phyloP scores from a whole-genome alignment of 2,888 invertebrate genomes.

The Tetramorium bicarinatum region DNA sequence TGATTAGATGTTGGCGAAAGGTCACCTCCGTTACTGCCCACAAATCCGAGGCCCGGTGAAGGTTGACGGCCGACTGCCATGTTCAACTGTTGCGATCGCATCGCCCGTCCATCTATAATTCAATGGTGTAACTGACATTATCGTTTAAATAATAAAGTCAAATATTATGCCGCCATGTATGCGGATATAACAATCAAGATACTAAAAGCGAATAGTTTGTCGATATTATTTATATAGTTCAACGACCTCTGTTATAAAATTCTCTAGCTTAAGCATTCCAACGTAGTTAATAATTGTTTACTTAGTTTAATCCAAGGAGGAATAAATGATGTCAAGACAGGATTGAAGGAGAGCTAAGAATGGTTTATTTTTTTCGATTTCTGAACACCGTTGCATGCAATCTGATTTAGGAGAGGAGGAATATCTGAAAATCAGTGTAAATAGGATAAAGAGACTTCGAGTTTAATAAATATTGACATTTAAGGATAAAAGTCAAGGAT shows the following conservation, averaged over 20 bases:
- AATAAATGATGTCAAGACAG: conserved; percentile 65
- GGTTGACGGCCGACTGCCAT: conserved; percentile 82
- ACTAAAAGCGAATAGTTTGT: neutral
- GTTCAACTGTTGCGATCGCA: conserved; percentile 84
- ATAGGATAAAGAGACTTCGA: conserved; percentile 13
- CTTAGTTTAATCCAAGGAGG: conserved; percentile 69
- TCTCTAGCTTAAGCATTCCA: conserved; percentile 31
- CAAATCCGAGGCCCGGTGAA: conserved; percentile 82
- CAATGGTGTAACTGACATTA: conserved; percentile 33
- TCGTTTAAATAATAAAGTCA: conserved; percentile 17
- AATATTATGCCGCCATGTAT: conserved; percentile 3
- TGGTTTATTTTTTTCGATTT: conserved; percentile 76
- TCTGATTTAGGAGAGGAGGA: conserved; percentile 74
- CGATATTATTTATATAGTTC: conserved; percentile 7
- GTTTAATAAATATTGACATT: neutral
- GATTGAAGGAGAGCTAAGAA: conserved; percentile 66
- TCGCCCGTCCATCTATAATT: conserved; percentile 84
- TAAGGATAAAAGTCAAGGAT: neutral
- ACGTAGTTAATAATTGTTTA: conserved; percentile 68
- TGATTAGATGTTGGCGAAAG: conserved; percentile 92
- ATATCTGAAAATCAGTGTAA: conserved; percentile 74
- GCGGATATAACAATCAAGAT: neutral
- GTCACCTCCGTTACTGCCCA: conserved; percentile 87
- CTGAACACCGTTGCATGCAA: conserved; percentile 79
- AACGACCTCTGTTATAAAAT: neutral